phyloP scores from a whole-genome alignment of 2,888 invertebrate genomes.

The Brachyptera putata region DNA sequence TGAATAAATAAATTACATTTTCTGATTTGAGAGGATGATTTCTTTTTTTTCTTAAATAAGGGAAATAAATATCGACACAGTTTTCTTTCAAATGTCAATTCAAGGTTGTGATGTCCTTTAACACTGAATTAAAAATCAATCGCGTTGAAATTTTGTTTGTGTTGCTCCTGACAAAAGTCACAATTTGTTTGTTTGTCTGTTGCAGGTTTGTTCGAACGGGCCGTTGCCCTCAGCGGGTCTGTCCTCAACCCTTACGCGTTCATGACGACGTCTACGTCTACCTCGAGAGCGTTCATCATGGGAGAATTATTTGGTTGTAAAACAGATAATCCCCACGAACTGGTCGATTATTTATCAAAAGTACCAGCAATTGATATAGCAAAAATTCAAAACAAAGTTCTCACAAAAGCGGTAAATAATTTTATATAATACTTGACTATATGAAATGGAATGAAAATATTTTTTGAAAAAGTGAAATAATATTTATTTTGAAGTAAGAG shows the following conservation, averaged over 20 bases:
- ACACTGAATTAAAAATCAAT: too few species aligned
- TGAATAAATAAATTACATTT: too few species aligned
- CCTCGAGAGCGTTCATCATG: slow-evolving; percentile 1
- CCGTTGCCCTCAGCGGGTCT: neutral
- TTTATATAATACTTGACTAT: neutral
- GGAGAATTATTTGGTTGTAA: neutral
- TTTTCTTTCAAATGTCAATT: too few species aligned
- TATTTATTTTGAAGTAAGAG: too few species aligned
- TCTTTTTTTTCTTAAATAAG: too few species aligned
- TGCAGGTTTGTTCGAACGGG: slow-evolving; percentile 1
- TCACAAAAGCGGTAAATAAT: neutral
- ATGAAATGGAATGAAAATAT: too few species aligned
- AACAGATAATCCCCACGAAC: neutral
- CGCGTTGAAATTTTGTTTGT: too few species aligned
- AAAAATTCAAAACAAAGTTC: neutral
- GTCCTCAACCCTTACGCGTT: slow-evolving; percentile 7
- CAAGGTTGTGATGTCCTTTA: too few species aligned
- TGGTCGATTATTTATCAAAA: neutral
- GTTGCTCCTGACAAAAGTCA: too few species aligned
- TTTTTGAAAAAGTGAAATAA: too few species aligned
- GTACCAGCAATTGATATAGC: neutral
- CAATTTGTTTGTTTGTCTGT: neutral
- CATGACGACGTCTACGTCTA: slow-evolving; percentile 7
- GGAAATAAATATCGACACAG: too few species aligned
- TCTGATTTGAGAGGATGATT: too few species aligned